A percentile compares a stretch with the other conserved stretches of the same genome.
Conservation (phyloP, 30 jellyfish, hydroid and myxozoan species). For the Cassiopea xamachana region DNA sequence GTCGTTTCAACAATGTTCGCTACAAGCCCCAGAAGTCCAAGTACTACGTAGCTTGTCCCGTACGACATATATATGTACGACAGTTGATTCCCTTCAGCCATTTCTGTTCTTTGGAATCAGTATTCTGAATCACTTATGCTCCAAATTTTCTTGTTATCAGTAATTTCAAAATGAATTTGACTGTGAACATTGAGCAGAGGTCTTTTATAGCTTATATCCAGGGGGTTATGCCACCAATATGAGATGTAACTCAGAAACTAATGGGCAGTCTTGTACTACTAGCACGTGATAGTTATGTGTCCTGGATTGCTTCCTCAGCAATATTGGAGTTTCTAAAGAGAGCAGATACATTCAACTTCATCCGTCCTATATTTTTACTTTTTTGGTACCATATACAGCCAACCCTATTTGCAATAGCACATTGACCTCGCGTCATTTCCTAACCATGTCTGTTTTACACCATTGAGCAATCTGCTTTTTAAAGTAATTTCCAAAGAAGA, state of each 20-base stretch:
- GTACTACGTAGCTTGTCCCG: slow-evolving; percentile 1
- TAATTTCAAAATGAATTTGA: background rate
- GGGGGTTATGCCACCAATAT: background rate
- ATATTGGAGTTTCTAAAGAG: no score
- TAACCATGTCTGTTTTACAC: no score
- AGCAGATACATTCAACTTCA: no score
- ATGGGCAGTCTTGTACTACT: no score
- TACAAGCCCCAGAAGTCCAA: slow-evolving; percentile 11
- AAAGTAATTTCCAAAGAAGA: no score
- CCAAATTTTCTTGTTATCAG: background rate
- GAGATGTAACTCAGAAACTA: background rate
- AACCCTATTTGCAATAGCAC: no score
- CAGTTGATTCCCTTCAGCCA: background rate
- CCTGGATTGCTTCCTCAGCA: background rate
- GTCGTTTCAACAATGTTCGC: background rate
- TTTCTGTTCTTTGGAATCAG: background rate
- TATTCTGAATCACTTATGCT: background rate
- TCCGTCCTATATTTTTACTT: no score
- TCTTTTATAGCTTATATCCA: background rate
- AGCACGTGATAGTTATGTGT: background rate
- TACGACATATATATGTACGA: background rate
- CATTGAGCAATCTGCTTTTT: no score
- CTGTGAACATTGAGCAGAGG: background rate
- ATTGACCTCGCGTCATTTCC: no score
- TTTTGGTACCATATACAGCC: no score